phyloP scores from a whole-genome alignment of 2,113 vertebrate genomes.

The Oryzias melastigma region DNA sequence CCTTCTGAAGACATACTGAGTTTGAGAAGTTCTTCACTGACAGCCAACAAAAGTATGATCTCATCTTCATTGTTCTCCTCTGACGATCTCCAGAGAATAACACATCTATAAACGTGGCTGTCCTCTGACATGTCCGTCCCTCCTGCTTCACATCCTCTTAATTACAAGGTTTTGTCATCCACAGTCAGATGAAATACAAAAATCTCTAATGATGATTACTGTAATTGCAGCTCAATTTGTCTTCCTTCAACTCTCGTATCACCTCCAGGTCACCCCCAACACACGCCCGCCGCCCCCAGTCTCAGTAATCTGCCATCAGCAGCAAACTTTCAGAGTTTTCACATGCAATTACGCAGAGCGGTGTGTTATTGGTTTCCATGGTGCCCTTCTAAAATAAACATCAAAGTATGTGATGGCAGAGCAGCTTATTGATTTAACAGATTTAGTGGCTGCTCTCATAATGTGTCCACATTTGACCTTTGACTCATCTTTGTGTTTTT shows the following conservation, averaged over 20 bases:
- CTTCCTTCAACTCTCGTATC: slow-evolving; percentile 44
- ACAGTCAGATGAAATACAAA: slow-evolving; percentile 49
- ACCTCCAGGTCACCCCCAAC: slow-evolving; percentile 14
- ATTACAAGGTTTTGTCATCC: slow-evolving; percentile 51
- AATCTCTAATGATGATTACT: slow-evolving; percentile 66
- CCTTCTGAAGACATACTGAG: slow-evolving; percentile 10
- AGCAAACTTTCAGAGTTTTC: slow-evolving; percentile 46
- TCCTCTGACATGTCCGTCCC: slow-evolving; percentile 7
- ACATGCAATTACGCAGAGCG: slow-evolving; percentile 44
- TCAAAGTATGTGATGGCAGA: slow-evolving; percentile 46
- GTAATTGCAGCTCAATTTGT: slow-evolving; percentile 70
- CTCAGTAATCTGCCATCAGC: slow-evolving; percentile 35
- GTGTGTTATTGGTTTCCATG: slow-evolving; percentile 62
- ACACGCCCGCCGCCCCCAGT: background rate
- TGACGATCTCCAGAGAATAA: slow-evolving; percentile 2
- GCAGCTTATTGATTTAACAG: slow-evolving; percentile 55
- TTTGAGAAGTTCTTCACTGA: slow-evolving; percentile 17
- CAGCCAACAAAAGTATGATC: slow-evolving; percentile 10
- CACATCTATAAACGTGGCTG: background rate
- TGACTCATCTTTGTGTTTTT: slow-evolving; percentile 48
- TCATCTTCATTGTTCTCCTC: slow-evolving; percentile 11
- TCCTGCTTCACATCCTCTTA: slow-evolving; percentile 23
- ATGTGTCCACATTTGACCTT: slow-evolving; percentile 53
- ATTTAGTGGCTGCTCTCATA: slow-evolving; percentile 39
- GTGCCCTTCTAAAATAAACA: slow-evolving; percentile 59